Percentiles rank a stretch among this genome's conserved stretches.
phyloP scores from a whole-genome alignment of 2,797 vertebrate species.

The Dicrostonyx torquatus region DNA sequence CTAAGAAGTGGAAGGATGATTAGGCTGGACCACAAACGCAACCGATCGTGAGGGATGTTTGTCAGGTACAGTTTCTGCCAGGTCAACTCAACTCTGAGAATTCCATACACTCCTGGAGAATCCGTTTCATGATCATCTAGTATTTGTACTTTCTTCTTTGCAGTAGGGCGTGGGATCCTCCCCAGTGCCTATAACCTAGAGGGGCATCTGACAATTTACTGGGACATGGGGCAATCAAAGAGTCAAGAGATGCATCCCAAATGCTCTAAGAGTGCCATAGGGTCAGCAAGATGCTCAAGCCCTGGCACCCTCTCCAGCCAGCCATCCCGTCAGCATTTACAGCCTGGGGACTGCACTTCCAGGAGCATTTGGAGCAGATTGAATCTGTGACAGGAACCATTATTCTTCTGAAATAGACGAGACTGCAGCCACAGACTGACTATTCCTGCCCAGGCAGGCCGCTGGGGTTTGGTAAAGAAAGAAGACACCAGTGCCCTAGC shows the following conservation, averaged over 20 bases:
- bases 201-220: not conserved
- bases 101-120: rapidly evolving
- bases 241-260: not conserved
- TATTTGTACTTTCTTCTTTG: not conserved
- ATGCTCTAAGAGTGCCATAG: not conserved
- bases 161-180: not conserved
- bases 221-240: not conserved
- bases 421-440: not conserved
- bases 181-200: not conserved
- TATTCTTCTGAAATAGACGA: constrained; percentile 57
- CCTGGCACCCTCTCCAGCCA: not conserved
- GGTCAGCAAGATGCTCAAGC: rapidly evolving
- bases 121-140: not conserved
- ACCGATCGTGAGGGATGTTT: not conserved
- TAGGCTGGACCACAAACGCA: not conserved
- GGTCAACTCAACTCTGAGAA: not conserved
- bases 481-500: not conserved
- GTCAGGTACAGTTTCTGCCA: not conserved
- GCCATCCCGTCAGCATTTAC: not conserved
- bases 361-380: constrained; percentile 40
- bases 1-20: not conserved
- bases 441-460: not conserved
- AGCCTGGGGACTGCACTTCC: not conserved
- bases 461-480: constrained; percentile 13
- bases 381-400: constrained; percentile 26